Evolutionary conservation across 2,797 vertebrate genomes (phyloP).

Genomic region (Tokudaia muenninki): DNA sequence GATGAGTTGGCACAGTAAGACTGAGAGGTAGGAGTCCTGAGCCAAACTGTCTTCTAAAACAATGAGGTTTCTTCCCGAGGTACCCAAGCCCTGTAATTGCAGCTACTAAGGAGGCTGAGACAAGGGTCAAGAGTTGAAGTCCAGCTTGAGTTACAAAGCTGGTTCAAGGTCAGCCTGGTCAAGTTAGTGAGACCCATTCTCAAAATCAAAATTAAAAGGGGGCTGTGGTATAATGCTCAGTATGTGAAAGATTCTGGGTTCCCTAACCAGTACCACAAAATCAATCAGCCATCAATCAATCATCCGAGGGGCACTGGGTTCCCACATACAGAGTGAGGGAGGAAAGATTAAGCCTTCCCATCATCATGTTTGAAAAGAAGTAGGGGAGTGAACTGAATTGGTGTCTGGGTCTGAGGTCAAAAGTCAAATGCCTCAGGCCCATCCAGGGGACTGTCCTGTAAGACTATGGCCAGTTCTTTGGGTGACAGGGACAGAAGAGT

Average conservation of each 20-base stretch:
- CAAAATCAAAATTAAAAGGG: background rate
- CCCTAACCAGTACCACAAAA: background rate
- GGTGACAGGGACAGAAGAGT: background rate
- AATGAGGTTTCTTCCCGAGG: background rate
- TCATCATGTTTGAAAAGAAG: background rate
- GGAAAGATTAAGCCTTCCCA: background rate
- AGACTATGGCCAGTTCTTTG: fast-evolving
- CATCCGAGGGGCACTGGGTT: background rate
- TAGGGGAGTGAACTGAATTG: no score
- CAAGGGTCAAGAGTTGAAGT: background rate
- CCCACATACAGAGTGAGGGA: background rate
- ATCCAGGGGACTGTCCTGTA: background rate
- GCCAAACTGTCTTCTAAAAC: background rate
- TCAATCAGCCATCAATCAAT: background rate
- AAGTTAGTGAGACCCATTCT: background rate
- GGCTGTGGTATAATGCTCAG: background rate
- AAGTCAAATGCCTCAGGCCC: background rate
- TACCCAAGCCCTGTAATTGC: background rate
- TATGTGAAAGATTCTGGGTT: background rate
- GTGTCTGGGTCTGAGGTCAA: background rate
- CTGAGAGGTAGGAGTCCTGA: background rate
- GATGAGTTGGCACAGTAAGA: background rate
- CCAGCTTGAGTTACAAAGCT: background rate
- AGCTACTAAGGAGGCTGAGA: background rate
- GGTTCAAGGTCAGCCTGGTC: background rate